Base-by-base conservation (phyloP, 2,888 invertebrate genomes). In the Ophioninae sp. region DNA sequence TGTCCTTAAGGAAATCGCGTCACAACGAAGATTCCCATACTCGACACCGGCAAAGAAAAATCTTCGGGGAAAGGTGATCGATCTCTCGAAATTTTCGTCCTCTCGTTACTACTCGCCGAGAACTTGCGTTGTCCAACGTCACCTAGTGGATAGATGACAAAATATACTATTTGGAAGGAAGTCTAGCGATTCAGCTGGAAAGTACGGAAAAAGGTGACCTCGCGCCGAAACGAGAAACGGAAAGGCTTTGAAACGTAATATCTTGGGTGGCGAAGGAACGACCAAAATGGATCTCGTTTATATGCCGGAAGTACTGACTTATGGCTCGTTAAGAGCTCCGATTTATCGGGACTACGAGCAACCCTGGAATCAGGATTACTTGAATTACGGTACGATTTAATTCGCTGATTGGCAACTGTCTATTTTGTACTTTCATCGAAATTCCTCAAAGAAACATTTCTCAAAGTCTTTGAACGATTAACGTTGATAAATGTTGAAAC, bases 341-440 rank as follows among this genome's bases (percentile, higher is more conserved):
- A 92, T 93, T 76, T 94, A 94, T 88, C 92, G 94, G 30, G 94
- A 94, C 87, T 94, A 94, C 88, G 94, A 94, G 85, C 93, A 93
- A 85, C 93, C 94, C 20, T 93, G 93, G 92, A 92, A 91, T 85
- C 88, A 86, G 81, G 88, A 92, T 82, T 91, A 92, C 79, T 92
- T 90, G 79, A 90, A 88, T 85, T 87, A 88, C 80, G 91, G 92
- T 93, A 87, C 41, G 90, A 85, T 65, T 59, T 7, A 7, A 21
- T 13, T 8, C n/a, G 30, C 41, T 5, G 7, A 17, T 50, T 30
- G 13, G 50, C 21, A 39, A 70, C 39, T 61, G 20, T 30, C 6
- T 37, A 30, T 20, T 7, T 5, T 21, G 8, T 62, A 23, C 17
- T n/a, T 17, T 17, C 2, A 17, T 30, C 3, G 3, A 3, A 30